These are phyloP conservation scores for Diachasma alloeum DNA, from an alignment of 1,140 invertebrate species.

Conservation along the genomic window DNA sequence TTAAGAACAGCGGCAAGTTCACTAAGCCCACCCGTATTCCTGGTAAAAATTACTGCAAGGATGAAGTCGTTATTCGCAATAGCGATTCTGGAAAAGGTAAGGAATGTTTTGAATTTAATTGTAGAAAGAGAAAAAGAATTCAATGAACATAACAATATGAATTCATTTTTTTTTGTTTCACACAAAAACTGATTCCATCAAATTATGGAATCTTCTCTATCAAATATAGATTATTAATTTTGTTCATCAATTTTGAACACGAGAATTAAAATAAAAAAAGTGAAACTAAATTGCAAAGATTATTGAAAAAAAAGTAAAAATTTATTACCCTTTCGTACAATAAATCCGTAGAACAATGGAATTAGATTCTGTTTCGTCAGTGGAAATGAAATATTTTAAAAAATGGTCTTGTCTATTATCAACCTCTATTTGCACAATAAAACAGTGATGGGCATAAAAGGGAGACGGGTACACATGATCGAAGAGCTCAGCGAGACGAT, in stretches of 20 bases:
- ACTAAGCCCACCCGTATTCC: conserved; percentile 87
- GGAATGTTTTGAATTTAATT: conserved; percentile 31
- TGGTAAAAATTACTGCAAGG: conserved; percentile 91
- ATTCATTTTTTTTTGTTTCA: too few relatives aligned
- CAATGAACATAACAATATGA: too few relatives aligned
- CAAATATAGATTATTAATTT: too few relatives aligned
- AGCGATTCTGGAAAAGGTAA: conserved; percentile 94
- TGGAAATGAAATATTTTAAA: not conserved
- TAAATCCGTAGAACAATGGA: too few relatives aligned
- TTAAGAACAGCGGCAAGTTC: conserved; percentile 89
- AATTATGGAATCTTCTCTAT: too few relatives aligned
- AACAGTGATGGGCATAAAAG: conserved; percentile 98
- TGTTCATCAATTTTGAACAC: too few relatives aligned
- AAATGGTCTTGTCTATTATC: conserved; percentile 21
- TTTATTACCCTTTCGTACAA: too few relatives aligned
- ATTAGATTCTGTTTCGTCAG: not conserved
- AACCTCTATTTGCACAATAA: conserved; percentile 56
- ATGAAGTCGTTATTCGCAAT: conserved; percentile 92
- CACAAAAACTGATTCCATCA: too few relatives aligned
- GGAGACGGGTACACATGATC: conserved; percentile 95
- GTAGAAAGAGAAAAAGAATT: not conserved
- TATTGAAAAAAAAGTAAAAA: too few relatives aligned
- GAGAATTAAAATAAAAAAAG: too few relatives aligned
- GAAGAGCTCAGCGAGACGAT: conserved; percentile 97
- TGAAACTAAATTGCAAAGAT: too few relatives aligned